Evolutionary conservation across 2,797 vertebrate genomes (phyloP), one percentile per base, ranked within the genome.

Genomic region (Apodemus agrarius): DNA sequence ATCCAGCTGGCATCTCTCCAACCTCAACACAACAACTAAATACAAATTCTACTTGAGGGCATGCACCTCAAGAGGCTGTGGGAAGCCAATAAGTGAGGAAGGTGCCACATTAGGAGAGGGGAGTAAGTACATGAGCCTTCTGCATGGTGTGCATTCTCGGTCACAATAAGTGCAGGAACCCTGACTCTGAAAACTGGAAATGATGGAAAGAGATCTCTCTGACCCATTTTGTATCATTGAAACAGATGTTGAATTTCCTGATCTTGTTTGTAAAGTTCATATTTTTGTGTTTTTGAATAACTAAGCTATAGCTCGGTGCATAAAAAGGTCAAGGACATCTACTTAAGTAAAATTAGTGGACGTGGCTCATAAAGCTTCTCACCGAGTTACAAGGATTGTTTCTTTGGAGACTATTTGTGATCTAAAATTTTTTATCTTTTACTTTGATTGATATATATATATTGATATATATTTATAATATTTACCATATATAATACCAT

Each of bases 21-120:
- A 99, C 93, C 97, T 99, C 98, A 99, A 98, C 82, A 97, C 99
- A 43, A 91, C 99, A 80, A 99, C 99, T 98, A 99, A 98, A 96
- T 99, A 99, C 98, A 99, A 99, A 98, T 99, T 99, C 98, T 99
- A 99, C 97, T 98, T 99, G 93, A 98, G 98, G 59, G 99, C 99
- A 80, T 99, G 99, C 98, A 99, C 99, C n/a, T 97, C 94, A 12
- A 97, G 98, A 96, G 99, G 99, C 98, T 99, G 99, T 1, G 99
- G 99, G 6, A 99, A 99, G 1, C 98, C 99, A 0, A 84, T 99
- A 98, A 99, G 98, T 0, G 99, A 99, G 96, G 99, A 99, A 98
- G 98, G 98, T 94, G 98, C 98, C 94, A 99, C 99, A 0, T 97
- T 98, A 88, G 98, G 98, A 3, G 98, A 99, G 98, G 99, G 99